phyloP scores from a whole-genome alignment of 1,140 invertebrate species.

The Zaprionus capensis region DNA sequence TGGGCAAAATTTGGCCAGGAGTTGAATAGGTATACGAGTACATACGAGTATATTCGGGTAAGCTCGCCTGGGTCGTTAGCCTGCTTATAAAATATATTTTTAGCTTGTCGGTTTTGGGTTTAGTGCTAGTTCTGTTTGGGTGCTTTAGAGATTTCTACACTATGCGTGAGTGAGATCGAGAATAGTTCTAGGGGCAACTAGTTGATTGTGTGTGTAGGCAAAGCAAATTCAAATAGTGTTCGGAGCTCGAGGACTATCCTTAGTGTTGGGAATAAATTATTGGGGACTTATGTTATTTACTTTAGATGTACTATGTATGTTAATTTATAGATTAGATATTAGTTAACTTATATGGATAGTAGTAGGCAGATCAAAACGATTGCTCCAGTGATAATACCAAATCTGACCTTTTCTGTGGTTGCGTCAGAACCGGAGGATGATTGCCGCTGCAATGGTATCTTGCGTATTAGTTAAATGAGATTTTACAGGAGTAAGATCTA shows the following conservation, averaged over 20 bases:
- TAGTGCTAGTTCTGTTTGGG: neutral
- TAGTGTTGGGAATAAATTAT: slow-evolving; percentile 11
- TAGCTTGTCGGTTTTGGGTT: neutral
- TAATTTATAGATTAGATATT: slow-evolving; percentile 3
- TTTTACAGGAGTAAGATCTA: slow-evolving; percentile 7
- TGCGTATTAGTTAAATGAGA: slow-evolving; percentile 59
- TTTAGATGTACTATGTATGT: neutral
- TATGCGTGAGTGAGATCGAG: slow-evolving; percentile 31
- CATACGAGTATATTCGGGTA: neutral
- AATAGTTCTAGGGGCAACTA: slow-evolving; percentile 27
- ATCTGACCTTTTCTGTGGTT: slow-evolving; percentile 83
- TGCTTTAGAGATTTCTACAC: slow-evolving; percentile 3
- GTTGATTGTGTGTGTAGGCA: neutral
- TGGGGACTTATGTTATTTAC: neutral
- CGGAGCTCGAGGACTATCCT: slow-evolving; percentile 15
- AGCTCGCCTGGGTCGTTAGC: neutral
- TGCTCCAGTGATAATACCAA: slow-evolving; percentile 50
- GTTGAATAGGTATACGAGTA: neutral
- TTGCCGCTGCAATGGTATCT: slow-evolving; percentile 79
- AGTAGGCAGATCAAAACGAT: slow-evolving; percentile 1
- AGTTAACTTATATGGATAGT: slow-evolving; percentile 29
- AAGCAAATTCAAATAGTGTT: slow-evolving; percentile 7
- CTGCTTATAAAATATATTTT: neutral
- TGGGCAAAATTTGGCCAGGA: slow-evolving; percentile 20
- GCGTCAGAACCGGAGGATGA: slow-evolving; percentile 75